phyloP scores from a whole-genome alignment of 2,797 vertebrate genomes.

The Todus mexicanus region DNA sequence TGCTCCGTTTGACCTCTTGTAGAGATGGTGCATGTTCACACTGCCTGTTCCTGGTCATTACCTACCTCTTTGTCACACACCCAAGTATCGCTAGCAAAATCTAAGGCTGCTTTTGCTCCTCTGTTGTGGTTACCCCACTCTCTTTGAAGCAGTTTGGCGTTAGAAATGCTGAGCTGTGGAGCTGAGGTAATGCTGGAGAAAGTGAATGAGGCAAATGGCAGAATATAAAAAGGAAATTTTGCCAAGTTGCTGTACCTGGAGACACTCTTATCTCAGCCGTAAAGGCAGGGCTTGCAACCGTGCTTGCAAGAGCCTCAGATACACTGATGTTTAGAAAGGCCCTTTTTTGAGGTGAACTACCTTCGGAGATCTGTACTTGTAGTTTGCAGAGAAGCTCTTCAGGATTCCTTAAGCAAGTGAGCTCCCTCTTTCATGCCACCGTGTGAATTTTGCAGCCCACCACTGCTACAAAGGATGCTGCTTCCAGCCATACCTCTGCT shows the following conservation, averaged over 20 bases:
- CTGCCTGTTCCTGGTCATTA: neutral
- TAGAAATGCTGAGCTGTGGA: neutral
- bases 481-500: neutral
- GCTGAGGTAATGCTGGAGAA: neutral
- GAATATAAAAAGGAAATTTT: neutral
- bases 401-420: neutral
- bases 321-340: neutral
- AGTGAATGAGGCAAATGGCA: neutral
- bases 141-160: neutral
- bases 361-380: neutral
- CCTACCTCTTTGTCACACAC: neutral
- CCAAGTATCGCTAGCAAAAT: neutral
- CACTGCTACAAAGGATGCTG: neutral
- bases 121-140: neutral
- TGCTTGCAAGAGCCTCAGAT: neutral
- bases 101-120: neutral
- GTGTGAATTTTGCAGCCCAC: neutral
- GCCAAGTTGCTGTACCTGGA: neutral
- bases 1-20: neutral
- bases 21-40: rapidly evolving
- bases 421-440: neutral
- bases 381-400: neutral
- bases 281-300: neutral
- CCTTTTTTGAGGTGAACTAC: rapidly evolving
- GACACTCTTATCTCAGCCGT: neutral